Conservation (phyloP, 2,888 invertebrate species). For the Cryptophagus acutangulus region DNA sequence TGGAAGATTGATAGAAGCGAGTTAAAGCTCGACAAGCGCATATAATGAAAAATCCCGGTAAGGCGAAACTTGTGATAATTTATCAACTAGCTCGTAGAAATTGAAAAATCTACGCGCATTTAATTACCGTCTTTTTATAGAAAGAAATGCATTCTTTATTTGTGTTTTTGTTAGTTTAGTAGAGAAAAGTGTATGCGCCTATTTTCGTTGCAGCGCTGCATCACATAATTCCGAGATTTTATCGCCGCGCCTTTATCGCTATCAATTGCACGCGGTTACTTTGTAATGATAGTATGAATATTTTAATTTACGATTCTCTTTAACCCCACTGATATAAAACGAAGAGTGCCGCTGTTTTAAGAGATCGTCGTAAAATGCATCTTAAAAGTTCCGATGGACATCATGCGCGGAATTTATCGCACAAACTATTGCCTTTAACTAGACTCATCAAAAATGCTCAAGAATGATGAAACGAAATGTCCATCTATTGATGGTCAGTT, state of each 20-base stretch:
- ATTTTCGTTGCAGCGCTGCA: slow-evolving; percentile 20
- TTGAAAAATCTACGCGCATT: slow-evolving; percentile 41
- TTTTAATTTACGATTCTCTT: slow-evolving; percentile 38
- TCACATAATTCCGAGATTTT: slow-evolving; percentile 13
- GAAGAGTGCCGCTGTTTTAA: slow-evolving; percentile 39
- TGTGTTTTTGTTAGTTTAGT: slow-evolving; percentile 21
- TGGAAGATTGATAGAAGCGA: slow-evolving; percentile 15
- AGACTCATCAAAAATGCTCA: slow-evolving; percentile 22
- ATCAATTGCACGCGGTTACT: slow-evolving; percentile 27
- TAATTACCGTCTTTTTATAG: slow-evolving; percentile 40
- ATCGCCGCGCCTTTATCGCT: slow-evolving; percentile 28
- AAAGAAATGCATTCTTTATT: slow-evolving; percentile 12
- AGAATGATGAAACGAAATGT: slow-evolving; percentile 14
- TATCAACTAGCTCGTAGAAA: slow-evolving; percentile 34
- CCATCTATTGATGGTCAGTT: no score
- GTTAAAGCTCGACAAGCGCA: slow-evolving; percentile 15
- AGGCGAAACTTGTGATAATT: slow-evolving; percentile 31
- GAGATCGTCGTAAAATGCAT: slow-evolving; percentile 37
- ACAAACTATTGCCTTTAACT: slow-evolving; percentile 28
- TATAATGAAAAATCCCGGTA: slow-evolving; percentile 27
- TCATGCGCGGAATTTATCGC: slow-evolving; percentile 36
- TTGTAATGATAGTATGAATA: slow-evolving; percentile 36
- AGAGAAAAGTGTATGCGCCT: slow-evolving; percentile 15
- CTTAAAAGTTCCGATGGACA: slow-evolving; percentile 37
- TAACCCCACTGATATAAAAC: slow-evolving; percentile 33